These are phyloP conservation scores for Planiliza haematocheilus DNA, from an alignment of 2,113 vertebrate species.

Conservation along the genomic window DNA sequence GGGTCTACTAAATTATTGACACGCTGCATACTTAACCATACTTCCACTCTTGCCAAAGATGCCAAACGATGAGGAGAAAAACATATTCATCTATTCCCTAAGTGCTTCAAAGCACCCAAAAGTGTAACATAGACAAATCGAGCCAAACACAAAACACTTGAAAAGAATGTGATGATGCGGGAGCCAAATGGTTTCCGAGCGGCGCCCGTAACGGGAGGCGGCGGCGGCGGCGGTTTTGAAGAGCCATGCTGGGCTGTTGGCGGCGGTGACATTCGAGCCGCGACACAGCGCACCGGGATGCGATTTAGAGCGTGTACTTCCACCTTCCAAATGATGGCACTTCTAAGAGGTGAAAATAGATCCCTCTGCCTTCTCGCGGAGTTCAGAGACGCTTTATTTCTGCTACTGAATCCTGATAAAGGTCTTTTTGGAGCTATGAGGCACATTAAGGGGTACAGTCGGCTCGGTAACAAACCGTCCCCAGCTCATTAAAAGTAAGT, in stretches of 20 bases:
- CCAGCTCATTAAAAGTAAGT: slow-evolving; percentile 66
- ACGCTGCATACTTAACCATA: slow-evolving; percentile 45
- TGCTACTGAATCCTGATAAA: slow-evolving; percentile 64
- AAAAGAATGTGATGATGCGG: slow-evolving; percentile 59
- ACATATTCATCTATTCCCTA: slow-evolving; percentile 69
- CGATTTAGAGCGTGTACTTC: slow-evolving; percentile 71
- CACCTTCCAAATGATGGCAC: slow-evolving; percentile 76
- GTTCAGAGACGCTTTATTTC: slow-evolving; percentile 68
- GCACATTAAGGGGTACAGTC: slow-evolving; percentile 49
- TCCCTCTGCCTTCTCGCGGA: slow-evolving; percentile 71
- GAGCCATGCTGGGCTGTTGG: slow-evolving; percentile 73
- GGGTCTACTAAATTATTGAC: slow-evolving; percentile 70
- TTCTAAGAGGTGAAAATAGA: slow-evolving; percentile 77
- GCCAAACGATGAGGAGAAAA: slow-evolving; percentile 61
- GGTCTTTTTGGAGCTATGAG: slow-evolving; percentile 49
- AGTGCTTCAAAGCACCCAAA: slow-evolving; percentile 69
- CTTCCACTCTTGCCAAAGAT: slow-evolving; percentile 61
- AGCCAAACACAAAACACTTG: slow-evolving; percentile 75
- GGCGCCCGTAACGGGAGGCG: slow-evolving; percentile 60
- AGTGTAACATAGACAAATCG: slow-evolving; percentile 65
- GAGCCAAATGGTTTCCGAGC: slow-evolving; percentile 66
- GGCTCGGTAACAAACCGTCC: slow-evolving; percentile 34
- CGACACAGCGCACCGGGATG: slow-evolving; percentile 69
- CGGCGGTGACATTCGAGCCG: slow-evolving; percentile 65
- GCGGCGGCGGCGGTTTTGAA: slow-evolving; percentile 64